Conservation (phyloP, 2,797 vertebrate genomes). For the Enteromius anoplus region DNA sequence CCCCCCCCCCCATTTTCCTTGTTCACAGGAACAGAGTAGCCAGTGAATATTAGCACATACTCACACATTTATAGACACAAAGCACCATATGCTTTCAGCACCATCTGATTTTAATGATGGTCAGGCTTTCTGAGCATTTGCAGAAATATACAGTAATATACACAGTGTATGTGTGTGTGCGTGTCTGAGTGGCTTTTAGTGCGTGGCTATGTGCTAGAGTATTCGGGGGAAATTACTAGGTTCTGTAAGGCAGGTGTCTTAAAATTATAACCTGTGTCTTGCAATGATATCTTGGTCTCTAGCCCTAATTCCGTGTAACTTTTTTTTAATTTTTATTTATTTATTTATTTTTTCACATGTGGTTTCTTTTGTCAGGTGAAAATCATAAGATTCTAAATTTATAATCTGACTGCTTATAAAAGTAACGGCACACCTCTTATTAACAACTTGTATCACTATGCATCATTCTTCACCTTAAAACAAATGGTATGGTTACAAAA, state of each 20-base stretch:
- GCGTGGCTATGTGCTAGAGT: neutral
- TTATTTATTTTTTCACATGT: neutral
- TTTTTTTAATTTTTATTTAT: no score
- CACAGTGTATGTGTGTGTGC: no score
- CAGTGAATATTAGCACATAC: neutral
- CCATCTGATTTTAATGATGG: conserved; percentile 13
- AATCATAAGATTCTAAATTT: neutral
- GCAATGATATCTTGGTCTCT: neutral
- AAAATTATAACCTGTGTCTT: neutral
- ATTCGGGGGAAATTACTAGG: neutral
- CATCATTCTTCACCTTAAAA: neutral
- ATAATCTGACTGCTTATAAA: neutral
- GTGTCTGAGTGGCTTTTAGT: neutral
- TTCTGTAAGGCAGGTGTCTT: neutral
- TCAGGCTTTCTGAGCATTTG: conserved; percentile 3
- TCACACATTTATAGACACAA: neutral
- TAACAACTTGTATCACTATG: neutral
- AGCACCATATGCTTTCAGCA: conserved; percentile 5
- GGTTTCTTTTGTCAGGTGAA: neutral
- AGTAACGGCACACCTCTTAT: neutral
- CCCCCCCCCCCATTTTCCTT: neutral
- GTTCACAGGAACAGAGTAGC: neutral
- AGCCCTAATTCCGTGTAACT: no score
- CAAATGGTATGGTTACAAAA: neutral
- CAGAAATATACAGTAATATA: neutral